Conservation (phyloP, 2,797 vertebrate species). For the Stomatorhinus walkeri region DNA sequence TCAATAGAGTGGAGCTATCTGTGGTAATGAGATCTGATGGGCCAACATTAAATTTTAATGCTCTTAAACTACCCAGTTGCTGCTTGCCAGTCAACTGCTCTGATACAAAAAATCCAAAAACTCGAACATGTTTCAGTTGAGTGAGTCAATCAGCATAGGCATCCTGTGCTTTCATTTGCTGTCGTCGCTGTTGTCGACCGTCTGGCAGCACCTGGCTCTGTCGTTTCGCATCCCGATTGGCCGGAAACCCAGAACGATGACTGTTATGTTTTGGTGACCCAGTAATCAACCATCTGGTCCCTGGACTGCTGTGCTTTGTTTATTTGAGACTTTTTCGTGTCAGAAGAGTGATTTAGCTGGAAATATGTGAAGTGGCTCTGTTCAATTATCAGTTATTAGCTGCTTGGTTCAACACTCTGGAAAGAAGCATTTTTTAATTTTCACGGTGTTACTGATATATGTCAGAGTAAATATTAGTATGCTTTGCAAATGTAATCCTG, state of each 20-base stretch:
- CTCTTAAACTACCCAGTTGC: not conserved
- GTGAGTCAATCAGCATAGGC: not conserved
- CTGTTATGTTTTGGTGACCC: constrained; percentile 9
- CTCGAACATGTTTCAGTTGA: not conserved
- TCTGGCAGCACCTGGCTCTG: not conserved
- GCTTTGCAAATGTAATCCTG: not conserved
- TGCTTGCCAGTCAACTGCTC: not conserved
- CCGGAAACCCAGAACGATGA: not conserved
- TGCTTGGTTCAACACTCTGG: not conserved
- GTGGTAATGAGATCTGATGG: constrained; percentile 9
- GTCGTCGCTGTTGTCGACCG: not conserved
- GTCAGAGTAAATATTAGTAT: not conserved
- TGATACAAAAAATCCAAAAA: not conserved
- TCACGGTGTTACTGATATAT: not conserved
- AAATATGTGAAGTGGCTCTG: not conserved
- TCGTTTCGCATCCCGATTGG: not conserved
- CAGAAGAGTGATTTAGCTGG: not conserved
- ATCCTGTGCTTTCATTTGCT: not conserved
- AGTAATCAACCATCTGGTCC: constrained; percentile 13
- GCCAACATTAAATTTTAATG: not conserved
- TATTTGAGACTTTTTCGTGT: not conserved
- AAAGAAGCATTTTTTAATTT: not conserved
- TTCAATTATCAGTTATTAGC: not conserved
- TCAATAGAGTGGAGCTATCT: not conserved
- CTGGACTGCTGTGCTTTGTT: not conserved